phyloP scores from a whole-genome alignment of 2,113 vertebrate species.

The Neofelis nebulosa region DNA sequence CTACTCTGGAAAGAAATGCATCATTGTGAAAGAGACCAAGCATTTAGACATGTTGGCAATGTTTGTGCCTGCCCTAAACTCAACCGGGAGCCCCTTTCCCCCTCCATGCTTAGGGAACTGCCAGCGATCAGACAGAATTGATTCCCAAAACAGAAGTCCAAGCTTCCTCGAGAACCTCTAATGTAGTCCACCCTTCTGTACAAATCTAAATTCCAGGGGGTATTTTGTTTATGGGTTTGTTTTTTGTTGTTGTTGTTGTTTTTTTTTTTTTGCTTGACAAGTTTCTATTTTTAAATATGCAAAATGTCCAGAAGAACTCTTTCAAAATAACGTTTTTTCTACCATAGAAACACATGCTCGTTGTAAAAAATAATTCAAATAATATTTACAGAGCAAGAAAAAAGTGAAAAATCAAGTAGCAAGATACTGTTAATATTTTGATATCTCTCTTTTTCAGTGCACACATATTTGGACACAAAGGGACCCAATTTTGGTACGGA shows the following conservation, averaged over 20 bases:
- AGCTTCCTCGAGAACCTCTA: background rate
- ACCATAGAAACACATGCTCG: background rate
- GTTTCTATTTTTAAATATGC: conserved; percentile 5
- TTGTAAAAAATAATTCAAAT: background rate
- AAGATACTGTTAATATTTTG: background rate
- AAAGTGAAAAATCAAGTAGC: background rate
- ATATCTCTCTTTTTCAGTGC: background rate
- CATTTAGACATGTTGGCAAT: background rate
- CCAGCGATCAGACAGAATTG: background rate
- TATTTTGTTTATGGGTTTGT: background rate
- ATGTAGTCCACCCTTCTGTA: background rate
- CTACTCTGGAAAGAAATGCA: background rate
- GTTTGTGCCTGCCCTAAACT: background rate
- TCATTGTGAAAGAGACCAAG: background rate
- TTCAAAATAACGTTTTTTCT: background rate
- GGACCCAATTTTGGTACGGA: background rate
- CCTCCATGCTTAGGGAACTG: background rate
- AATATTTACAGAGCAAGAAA: background rate
- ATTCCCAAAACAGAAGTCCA: background rate
- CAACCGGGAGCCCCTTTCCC: background rate
- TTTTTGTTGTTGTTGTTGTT: too few species aligned
- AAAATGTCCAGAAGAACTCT: conserved; percentile 1
- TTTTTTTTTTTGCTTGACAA: background rate
- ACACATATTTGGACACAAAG: background rate
- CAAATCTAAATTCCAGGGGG: background rate